phyloP scores from a whole-genome alignment of 2,113 vertebrate genomes.

The Cathartes aura region DNA sequence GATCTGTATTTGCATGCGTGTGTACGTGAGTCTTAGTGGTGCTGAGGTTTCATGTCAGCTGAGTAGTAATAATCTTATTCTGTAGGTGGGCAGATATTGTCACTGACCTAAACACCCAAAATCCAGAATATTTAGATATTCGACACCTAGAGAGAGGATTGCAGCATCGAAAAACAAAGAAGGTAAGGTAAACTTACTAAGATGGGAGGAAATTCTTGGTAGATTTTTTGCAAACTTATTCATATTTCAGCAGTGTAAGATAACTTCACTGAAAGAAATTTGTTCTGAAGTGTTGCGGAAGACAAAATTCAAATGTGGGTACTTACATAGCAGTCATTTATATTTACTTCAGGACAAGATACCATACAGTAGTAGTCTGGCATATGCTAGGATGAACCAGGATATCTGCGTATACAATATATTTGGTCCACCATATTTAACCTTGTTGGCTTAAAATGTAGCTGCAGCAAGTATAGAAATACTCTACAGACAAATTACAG shows the following conservation, averaged over 20 bases:
- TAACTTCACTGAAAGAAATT: not conserved
- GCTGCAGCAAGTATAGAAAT: not conserved
- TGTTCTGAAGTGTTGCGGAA: not conserved
- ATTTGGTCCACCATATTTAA: not conserved
- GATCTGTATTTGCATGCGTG: not conserved
- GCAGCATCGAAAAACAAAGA: slow-evolving; percentile 96
- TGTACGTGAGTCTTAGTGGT: not conserved
- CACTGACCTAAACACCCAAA: slow-evolving; percentile 96
- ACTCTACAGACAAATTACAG: not conserved
- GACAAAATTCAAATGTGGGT: not conserved
- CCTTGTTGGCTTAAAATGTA: not conserved
- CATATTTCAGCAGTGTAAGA: not conserved
- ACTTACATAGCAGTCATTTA: not conserved
- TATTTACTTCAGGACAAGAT: not conserved
- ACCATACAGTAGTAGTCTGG: not conserved
- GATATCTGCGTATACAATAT: not conserved
- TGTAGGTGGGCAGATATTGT: slow-evolving; percentile 94
- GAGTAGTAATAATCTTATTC: not conserved
- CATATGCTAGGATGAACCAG: not conserved
- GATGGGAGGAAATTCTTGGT: not conserved
- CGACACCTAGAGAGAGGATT: slow-evolving; percentile 94
- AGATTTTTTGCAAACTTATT: not conserved
- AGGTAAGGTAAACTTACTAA: slow-evolving; percentile 76
- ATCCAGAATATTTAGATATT: slow-evolving; percentile 96
- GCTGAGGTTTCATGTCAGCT: not conserved